Evolutionary conservation across 2,797 vertebrate genomes (phyloP), one percentile per base, ranked within the genome.

Genomic region (Sebastes nivosus): DNA sequence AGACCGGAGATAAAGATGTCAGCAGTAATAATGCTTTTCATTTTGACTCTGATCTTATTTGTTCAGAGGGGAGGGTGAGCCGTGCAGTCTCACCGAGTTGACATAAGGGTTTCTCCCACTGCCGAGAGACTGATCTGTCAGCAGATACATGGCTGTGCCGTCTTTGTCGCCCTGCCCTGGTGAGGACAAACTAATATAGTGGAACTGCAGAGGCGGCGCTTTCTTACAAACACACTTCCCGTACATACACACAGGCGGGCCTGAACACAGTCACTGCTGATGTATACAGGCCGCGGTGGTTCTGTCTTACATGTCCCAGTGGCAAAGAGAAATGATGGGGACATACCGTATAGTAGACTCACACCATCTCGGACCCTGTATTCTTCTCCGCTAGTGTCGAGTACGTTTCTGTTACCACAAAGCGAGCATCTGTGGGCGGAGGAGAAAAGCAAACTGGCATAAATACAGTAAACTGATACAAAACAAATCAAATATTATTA

Each of bases 41-140:
- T 93, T 94, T 89, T 89, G 87, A 89, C 90, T 91, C 74, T 89
- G 92, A 93, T 94, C 88, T 86, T 93, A 91, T 94, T 94, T 94
- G 92, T 90, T 92, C 75, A 79, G 86, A 84, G 79, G 84, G 88
- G 86, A 85, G 88, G 87, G 81, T 25, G 88, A 86, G 81, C 72
- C 46, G 18, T 6, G 75, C 58, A 73, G 83, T 52, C 85, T 79
- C 83, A 75, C 66, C 5, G 36, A 88, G 88, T 91, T 91, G 90
- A 93, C 92, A 86, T 60, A 79, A 87, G 88, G 79, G 84, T 79
- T 90, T 86, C 81, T 87, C 73, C 64, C 58, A 61, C 75, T 59
- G 83, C 85, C 60, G 67, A 59, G 84, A 88, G 89, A 92, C 84
- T 88, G 89, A 93, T 94, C 90, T 57, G 88, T 92, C 89, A 92